Percentiles rank a stretch among this genome's conserved stretches.
Evolutionary conservation across 2,888 invertebrate genomes (phyloP).

Genomic region (Cistogaster globosa): DNA sequence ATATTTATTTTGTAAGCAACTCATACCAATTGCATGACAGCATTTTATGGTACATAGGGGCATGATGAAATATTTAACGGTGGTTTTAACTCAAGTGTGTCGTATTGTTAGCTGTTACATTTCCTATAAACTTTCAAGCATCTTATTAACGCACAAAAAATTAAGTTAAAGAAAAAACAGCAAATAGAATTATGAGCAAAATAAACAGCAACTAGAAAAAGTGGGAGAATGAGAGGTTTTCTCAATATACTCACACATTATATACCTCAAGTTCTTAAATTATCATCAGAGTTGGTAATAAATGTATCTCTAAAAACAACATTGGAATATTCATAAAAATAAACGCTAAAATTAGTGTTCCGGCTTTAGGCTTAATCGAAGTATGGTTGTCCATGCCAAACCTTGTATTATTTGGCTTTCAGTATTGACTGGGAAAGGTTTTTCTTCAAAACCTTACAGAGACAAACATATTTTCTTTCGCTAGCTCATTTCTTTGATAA

Average conservation of each 20-base stretch:
- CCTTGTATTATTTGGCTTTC: no score
- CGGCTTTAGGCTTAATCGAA: no score
- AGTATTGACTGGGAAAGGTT: no score
- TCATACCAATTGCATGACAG: constrained; percentile 48
- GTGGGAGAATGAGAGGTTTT: background rate
- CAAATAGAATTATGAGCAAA: background rate
- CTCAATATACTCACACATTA: background rate
- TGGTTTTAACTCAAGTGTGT: constrained; percentile 19
- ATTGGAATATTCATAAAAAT: no score
- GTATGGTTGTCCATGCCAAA: no score
- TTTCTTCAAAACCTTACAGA: no score
- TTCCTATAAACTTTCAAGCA: constrained; percentile 53
- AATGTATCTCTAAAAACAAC: no score
- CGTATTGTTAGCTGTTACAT: constrained; percentile 14
- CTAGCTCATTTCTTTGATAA: no score
- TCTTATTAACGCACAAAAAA: constrained; percentile 78
- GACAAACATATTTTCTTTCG: no score
- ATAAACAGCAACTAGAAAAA: background rate
- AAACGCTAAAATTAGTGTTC: no score
- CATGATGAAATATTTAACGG: constrained; percentile 31
- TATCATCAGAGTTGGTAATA: background rate
- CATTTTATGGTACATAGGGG: constrained; percentile 11
- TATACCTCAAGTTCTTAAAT: background rate
- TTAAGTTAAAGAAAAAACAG: background rate
- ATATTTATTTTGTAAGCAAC: constrained; percentile 13